Evolutionary conservation across 2,797 vertebrate species (phyloP), one percentile per base, ranked within the genome.

Genomic region (Synaphobranchus kaupii): DNA sequence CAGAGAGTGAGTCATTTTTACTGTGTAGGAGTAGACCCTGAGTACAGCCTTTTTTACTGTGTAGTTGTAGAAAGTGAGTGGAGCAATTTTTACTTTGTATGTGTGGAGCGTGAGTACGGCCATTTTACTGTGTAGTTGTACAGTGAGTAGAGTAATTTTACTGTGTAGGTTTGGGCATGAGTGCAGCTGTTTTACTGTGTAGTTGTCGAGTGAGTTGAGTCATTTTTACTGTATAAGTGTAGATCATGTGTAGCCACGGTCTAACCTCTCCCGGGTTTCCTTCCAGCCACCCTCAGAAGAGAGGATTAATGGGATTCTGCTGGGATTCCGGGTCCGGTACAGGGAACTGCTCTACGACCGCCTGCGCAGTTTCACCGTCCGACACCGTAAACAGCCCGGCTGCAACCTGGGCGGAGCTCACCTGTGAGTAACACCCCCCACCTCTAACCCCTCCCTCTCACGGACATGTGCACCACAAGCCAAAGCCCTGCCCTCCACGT

Each of bases 271-370:
- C 34, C 17, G 28, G 1, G 1, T 22, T 39, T 95, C 92, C 88
- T 94, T 92, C 0, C 94, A 99, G 98, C 96, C 97, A 0, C 98
- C 98, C 0, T 88, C 97, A 0, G 98, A 99, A 91, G 98, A 99
- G 92, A 98, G 97, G 91, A 97, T 99, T 89, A 99, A 99, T 0
- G 98, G 98, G 87, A 97, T 99, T 92, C 95, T 99, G 89, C 91
- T 99, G 91, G 98, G 98, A 3, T 99, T 98, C 93, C 96, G 97
- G 60, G 96, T 99, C 86, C 96, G 97, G 2, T 99, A 97, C 91
- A 95, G 98, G 1, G 98, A 99, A 93, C 94, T 99, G 87, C 93
- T 95, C 31, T 96, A 97, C 0, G 97, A 98, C 86, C 94, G 95
- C 0, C 91, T 97, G 2, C 94, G 97, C 3, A 96, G 97, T 90